Conservation (phyloP, 2,797 vertebrate genomes). For the Remorina albescens region DNA sequence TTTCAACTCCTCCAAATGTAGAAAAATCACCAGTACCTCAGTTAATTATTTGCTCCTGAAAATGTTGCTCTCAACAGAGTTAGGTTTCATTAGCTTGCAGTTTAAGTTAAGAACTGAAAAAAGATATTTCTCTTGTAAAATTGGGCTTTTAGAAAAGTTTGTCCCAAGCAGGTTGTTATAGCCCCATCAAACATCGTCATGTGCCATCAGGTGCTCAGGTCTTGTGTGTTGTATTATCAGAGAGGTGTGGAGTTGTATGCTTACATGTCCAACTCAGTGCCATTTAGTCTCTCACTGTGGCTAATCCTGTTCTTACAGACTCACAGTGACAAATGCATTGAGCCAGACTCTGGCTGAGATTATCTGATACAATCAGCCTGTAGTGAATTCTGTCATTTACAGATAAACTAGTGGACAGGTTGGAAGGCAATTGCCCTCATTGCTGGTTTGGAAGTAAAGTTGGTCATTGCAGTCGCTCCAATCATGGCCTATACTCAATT, state of each 20-base stretch:
- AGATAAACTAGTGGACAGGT: neutral
- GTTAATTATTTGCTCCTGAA: neutral
- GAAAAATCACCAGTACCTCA: constrained; percentile 23
- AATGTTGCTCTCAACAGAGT: constrained; percentile 7
- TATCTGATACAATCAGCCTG: constrained; percentile 19
- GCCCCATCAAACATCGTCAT: constrained; percentile 12
- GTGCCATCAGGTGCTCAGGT: constrained; percentile 7
- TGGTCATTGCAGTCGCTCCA: constrained; percentile 2
- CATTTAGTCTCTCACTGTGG: constrained; percentile 25
- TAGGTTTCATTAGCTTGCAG: neutral
- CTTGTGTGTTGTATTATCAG: constrained; percentile 18
- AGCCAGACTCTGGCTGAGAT: constrained; percentile 30
- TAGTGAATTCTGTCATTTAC: neutral
- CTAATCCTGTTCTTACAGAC: constrained; percentile 50
- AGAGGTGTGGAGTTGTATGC: constrained; percentile 13
- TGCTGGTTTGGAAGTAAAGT: constrained; percentile 11
- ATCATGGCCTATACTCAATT: neutral
- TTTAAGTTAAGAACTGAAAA: neutral
- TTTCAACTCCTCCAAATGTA: constrained; percentile 26
- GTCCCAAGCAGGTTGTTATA: neutral
- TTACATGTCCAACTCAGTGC: constrained; percentile 37
- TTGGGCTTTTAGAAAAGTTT: neutral
- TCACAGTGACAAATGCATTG: constrained; percentile 17
- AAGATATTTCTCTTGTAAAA: neutral
- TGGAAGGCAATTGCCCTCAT: neutral